Base-by-base conservation (phyloP, 1,140 invertebrate genomes). In the Dryas iulia region DNA sequence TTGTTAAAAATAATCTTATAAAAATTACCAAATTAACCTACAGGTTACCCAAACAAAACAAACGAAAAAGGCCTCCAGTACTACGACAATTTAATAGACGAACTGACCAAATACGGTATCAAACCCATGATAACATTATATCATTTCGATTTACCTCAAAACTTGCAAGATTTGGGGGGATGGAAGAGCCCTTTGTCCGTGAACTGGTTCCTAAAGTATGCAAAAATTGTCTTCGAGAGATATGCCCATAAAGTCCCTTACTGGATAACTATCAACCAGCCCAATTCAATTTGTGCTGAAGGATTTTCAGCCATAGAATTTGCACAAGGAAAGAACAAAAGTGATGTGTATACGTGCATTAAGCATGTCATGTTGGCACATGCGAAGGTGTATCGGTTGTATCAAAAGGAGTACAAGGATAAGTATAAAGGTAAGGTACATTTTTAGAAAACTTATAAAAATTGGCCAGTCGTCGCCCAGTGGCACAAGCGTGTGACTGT, bases 31-130 rank as follows among this genome's bases (percentile, higher is more conserved):
- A n/a, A n/a, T n/a, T n/a, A n/a, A n/a, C n/a, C 47, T 31, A 18
- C 35, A 69, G 67, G 67, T 24, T 89, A 83, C 23, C 25, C 83
- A 0, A 87, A 93, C 59, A 33, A 86, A 14, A 78, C 94, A 4
- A 94, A 93, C 73, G 72, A 88, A 72, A 78, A 72, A 10, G 93
- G 92, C 5, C 30, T 93, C 0, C 66, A 88, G 26, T 94, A 94
- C 72, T 95, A 95, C 79, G 92, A 93, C 61, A 89, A 93, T 30
- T 77, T 94, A 0, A 93, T 95, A 30, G 71, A 94, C 69, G 92
- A 91, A 73, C 78, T 71, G 64, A 75, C 72, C 0, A 78, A 75
- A 67, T 74, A 83, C 33, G 65, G 74, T 84, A 78, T 90, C 5
- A 93, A 93, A 64, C 71, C 81, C 1, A 62, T 83, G 6, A 83